phyloP scores from a whole-genome alignment of 2,113 vertebrate genomes.

The Clupea harengus region DNA sequence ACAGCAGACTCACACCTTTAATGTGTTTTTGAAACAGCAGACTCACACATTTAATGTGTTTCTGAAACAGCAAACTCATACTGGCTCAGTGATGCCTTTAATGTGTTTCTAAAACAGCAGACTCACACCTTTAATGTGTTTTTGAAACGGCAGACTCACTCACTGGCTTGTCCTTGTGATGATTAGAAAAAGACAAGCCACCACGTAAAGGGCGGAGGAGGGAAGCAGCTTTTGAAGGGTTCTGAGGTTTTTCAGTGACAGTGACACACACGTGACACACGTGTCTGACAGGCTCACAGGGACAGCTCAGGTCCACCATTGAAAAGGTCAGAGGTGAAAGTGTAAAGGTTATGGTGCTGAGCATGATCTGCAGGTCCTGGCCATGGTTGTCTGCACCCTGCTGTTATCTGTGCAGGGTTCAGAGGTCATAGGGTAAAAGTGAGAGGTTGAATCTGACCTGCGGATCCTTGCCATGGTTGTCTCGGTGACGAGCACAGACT shows the following conservation, averaged over 20 bases:
- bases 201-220: too few species aligned
- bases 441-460: conserved; percentile 64
- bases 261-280: too few species aligned
- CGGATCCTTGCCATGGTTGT: conserved; percentile 94
- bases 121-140: not conserved
- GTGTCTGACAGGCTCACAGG: too few species aligned
- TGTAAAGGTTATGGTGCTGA: not conserved
- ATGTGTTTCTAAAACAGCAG: not conserved
- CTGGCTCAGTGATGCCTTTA: not conserved
- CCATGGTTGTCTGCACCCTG: not conserved
- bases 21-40: not conserved
- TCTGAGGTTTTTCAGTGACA: too few species aligned
- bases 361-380: not conserved
- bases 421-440: not conserved
- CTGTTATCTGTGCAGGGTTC: not conserved
- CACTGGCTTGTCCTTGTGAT: not conserved
- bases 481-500: conserved; percentile 92
- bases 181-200: too few species aligned
- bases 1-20: not conserved
- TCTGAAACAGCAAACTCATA: too few species aligned
- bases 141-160: not conserved
- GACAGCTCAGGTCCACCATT: too few species aligned
- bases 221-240: too few species aligned
- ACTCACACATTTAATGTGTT: too few species aligned
- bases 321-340: not conserved